Evolutionary conservation across 2,113 vertebrate species (phyloP).

Genomic region (Diadophis punctatus): DNA sequence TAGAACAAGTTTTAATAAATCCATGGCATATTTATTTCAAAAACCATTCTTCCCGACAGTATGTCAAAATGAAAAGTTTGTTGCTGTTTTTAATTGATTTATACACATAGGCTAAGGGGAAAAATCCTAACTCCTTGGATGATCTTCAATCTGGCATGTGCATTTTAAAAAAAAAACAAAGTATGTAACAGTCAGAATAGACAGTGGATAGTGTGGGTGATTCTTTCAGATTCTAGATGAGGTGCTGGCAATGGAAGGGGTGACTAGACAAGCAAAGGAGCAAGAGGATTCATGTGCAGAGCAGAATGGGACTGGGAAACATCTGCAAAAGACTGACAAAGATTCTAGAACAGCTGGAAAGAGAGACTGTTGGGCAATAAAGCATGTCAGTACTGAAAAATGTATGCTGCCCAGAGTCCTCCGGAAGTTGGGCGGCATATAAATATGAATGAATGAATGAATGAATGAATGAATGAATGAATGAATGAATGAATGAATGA

Average conservation of each 20-base stretch:
- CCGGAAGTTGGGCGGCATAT: no score
- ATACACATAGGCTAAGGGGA: neutral
- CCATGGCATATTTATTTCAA: no score
- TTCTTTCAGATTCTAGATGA: neutral
- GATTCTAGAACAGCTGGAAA: neutral
- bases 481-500: no score
- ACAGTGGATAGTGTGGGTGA: neutral
- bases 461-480: no score
- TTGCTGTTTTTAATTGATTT: neutral
- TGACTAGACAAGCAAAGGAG: neutral
- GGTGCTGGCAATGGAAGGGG: neutral
- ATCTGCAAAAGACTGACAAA: neutral
- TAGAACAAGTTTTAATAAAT: no score
- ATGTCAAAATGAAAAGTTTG: no score
- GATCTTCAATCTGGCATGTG: neutral
- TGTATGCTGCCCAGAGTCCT: no score
- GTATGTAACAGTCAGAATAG: neutral
- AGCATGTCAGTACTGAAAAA: neutral
- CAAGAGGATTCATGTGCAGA: neutral
- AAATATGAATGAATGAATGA: no score
- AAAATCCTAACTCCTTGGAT: neutral
- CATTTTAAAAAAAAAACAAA: neutral
- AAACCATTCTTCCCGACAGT: no score
- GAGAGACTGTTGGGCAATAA: neutral
- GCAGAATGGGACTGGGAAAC: neutral